Conservation (phyloP, 1,140 invertebrate species). For the Stegodyphus mimosarum region DNA sequence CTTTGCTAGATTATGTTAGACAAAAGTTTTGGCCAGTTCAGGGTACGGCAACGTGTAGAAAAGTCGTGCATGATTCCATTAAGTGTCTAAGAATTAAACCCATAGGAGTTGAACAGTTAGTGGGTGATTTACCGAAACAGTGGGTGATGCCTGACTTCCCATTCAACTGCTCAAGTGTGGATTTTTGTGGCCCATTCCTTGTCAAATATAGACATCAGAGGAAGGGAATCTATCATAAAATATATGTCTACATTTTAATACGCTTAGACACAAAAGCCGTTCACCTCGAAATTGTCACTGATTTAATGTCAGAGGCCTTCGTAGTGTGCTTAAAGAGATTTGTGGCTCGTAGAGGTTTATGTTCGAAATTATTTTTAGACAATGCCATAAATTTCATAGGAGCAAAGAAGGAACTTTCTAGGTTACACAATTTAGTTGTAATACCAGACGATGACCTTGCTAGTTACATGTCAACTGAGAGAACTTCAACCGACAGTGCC, state of each 20-base stretch:
- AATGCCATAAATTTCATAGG: neutral
- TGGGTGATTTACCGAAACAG: slow-evolving; percentile 9
- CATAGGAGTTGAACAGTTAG: slow-evolving; percentile 2
- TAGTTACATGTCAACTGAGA: neutral
- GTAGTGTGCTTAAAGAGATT: slow-evolving; percentile 8
- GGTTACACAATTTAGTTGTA: slow-evolving; percentile 15
- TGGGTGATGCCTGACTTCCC: neutral
- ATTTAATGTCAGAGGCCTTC: neutral
- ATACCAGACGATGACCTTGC: neutral
- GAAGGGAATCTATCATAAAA: neutral
- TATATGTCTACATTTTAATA: neutral
- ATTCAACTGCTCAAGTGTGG: slow-evolving; percentile 14
- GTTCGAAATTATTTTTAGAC: neutral
- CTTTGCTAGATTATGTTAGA: slow-evolving; percentile 2
- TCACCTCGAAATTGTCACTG: slow-evolving; percentile 12
- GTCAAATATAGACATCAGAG: slow-evolving; percentile 5
- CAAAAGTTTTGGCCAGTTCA: slow-evolving; percentile 10
- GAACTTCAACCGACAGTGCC: slow-evolving; percentile 1
- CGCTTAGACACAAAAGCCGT: neutral
- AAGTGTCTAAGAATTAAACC: slow-evolving; percentile 1
- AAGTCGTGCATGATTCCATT: slow-evolving; percentile 10
- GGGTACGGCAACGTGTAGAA: neutral
- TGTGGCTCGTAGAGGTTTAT: neutral
- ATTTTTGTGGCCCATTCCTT: slow-evolving; percentile 37
- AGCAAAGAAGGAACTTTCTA: slow-evolving; percentile 9